Evolutionary conservation across 2,888 invertebrate genomes (phyloP).

Genomic region (Troides helena): DNA sequence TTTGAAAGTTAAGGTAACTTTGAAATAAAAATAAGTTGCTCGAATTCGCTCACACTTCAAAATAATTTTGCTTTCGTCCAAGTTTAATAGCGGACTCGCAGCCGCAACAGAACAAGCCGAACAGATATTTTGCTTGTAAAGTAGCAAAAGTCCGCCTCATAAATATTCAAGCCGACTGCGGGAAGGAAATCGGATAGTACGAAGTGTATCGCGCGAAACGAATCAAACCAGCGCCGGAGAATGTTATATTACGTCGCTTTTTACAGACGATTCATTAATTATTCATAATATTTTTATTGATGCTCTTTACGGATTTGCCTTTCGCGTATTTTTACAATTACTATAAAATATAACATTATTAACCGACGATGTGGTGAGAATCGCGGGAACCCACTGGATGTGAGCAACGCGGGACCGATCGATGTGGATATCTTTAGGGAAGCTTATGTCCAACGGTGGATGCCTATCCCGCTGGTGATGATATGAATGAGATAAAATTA

Average conservation of each 20-base stretch:
- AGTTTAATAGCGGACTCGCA: conserved; percentile 4
- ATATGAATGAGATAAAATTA: too few species aligned
- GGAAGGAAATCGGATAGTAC: conserved; percentile 56
- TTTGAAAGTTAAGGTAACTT: neutral
- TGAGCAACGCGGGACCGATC: too few species aligned
- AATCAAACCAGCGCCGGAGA: conserved; percentile 1
- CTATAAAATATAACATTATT: neutral
- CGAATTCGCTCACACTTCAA: conserved; percentile 6
- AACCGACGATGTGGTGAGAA: too few species aligned
- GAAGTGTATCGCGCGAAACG: conserved; percentile 13
- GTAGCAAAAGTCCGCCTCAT: conserved; percentile 60
- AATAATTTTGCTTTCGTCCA: conserved; percentile 12
- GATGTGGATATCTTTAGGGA: too few species aligned
- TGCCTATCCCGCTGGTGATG: too few species aligned
- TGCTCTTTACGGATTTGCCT: neutral
- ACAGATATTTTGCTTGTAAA: conserved; percentile 47
- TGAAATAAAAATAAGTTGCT: neutral
- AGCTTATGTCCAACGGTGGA: too few species aligned
- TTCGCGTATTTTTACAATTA: neutral
- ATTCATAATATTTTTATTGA: neutral
- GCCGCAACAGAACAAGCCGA: conserved; percentile 17
- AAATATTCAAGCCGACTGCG: conserved; percentile 58
- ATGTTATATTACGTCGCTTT: neutral
- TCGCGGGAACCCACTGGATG: too few species aligned
- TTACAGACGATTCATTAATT: conserved; percentile 1